phyloP scores from a whole-genome alignment of 2,113 vertebrate species.

The Girardinichthys multiradiatus region DNA sequence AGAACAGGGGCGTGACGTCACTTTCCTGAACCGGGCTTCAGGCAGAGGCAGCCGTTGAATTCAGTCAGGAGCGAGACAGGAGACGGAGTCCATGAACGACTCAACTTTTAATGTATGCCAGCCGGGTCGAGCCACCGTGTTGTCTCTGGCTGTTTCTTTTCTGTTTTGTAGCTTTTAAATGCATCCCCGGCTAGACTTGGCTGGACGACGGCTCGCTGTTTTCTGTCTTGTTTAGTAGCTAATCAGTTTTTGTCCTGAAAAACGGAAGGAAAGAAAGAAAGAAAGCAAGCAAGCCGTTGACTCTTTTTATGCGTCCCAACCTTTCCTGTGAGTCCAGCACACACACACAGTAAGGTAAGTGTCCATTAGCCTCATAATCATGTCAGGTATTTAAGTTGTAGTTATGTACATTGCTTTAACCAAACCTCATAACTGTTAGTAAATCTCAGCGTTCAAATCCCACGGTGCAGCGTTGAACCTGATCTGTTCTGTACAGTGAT shows the following conservation, averaged over 20 bases:
- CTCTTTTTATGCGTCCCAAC: slow-evolving; percentile 35
- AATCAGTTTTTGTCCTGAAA: slow-evolving; percentile 25
- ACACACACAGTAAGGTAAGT: slow-evolving; percentile 63
- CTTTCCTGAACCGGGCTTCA: slow-evolving; percentile 66
- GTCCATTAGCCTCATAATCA: slow-evolving; percentile 19
- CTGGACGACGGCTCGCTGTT: slow-evolving; percentile 16
- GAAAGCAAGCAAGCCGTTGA: slow-evolving; percentile 33
- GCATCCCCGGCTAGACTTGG: slow-evolving; percentile 24
- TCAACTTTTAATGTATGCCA: slow-evolving; percentile 67
- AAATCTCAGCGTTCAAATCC: neutral
- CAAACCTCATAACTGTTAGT: neutral
- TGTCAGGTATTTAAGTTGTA: neutral
- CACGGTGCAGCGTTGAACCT: neutral
- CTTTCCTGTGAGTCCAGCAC: slow-evolving; percentile 21
- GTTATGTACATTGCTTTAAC: neutral
- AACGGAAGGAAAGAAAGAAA: neutral
- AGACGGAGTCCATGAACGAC: slow-evolving; percentile 46
- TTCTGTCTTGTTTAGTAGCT: slow-evolving; percentile 20
- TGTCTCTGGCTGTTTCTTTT: slow-evolving; percentile 10
- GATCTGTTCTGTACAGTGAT: neutral
- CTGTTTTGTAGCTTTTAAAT: slow-evolving; percentile 10
- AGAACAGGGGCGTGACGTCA: slow-evolving; percentile 76
- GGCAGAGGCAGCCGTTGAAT: slow-evolving; percentile 58
- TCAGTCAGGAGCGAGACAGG: slow-evolving; percentile 38
- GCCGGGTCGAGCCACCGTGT: slow-evolving; percentile 38